Evolutionary conservation across 1,140 invertebrate species (phyloP).

Genomic region (Drosophila punjabiensis): DNA sequence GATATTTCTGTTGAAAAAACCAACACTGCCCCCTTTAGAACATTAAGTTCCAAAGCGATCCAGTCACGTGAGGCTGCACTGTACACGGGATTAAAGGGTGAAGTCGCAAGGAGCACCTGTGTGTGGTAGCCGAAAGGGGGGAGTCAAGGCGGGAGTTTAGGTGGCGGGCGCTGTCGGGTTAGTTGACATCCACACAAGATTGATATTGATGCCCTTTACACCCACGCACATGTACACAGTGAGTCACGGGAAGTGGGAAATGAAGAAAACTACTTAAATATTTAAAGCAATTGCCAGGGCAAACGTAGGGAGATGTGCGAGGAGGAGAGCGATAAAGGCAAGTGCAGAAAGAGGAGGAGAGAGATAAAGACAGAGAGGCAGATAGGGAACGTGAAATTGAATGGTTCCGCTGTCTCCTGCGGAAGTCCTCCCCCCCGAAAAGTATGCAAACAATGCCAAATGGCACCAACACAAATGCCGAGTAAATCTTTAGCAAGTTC

Average conservation of each 20-base stretch:
- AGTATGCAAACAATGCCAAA: slow-evolving; percentile 54
- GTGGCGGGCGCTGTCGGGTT: slow-evolving; percentile 8
- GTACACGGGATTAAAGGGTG: slow-evolving; percentile 12
- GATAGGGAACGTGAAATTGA: slow-evolving; percentile 26
- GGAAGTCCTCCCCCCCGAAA: slow-evolving; percentile 6
- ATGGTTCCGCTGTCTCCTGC: slow-evolving; percentile 36
- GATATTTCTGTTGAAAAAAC: too few relatives aligned
- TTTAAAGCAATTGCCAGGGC: slow-evolving; percentile 72
- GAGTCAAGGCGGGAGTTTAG: neutral
- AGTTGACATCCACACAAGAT: slow-evolving; percentile 49
- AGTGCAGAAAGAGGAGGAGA: neutral
- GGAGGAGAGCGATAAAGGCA: slow-evolving; percentile 10
- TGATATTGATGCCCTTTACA: slow-evolving; percentile 49
- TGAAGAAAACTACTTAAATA: slow-evolving; percentile 72
- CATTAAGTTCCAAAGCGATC: neutral
- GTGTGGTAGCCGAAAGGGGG: neutral
- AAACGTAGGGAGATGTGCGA: slow-evolving; percentile 1
- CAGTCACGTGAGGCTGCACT: neutral
- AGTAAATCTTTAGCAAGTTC: slow-evolving; percentile 47
- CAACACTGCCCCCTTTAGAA: too few relatives aligned
- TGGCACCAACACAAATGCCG: slow-evolving; percentile 42
- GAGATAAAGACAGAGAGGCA: neutral
- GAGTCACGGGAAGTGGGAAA: slow-evolving; percentile 50
- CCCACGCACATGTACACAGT: slow-evolving; percentile 22
- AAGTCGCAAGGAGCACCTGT: slow-evolving; percentile 14